Conservation (phyloP, 2,888 invertebrate species). For the Seira musarum region DNA sequence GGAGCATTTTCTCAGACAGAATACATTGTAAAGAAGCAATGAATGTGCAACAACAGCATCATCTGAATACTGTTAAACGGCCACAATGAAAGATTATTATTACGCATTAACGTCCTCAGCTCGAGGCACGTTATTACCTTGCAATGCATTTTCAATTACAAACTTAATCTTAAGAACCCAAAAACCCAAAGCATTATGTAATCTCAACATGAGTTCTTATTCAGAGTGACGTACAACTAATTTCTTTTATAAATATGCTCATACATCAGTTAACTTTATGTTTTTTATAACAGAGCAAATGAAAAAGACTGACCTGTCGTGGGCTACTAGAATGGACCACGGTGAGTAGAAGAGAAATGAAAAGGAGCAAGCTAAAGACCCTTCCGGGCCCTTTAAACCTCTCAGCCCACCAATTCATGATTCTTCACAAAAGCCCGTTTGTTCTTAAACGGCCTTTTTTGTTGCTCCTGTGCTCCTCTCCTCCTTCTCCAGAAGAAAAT, state of each 20-base stretch:
- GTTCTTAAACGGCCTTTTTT: slow-evolving; percentile 33
- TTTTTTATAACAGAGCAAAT: slow-evolving; percentile 12
- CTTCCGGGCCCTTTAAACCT: slow-evolving; percentile 66
- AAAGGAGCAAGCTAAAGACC: slow-evolving; percentile 60
- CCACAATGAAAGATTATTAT: neutral
- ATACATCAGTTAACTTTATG: neutral
- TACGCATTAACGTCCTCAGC: neutral
- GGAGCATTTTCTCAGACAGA: neutral
- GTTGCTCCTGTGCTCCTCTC: slow-evolving; percentile 21
- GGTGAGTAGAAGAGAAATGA: slow-evolving; percentile 59
- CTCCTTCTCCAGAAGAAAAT: slow-evolving; percentile 18
- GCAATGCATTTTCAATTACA: neutral
- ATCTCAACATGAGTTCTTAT: neutral
- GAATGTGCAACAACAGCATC: too few relatives aligned
- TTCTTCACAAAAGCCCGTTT: slow-evolving; percentile 29
- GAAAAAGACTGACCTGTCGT: slow-evolving; percentile 58
- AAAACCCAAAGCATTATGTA: neutral
- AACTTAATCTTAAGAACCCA: too few relatives aligned
- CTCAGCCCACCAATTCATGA: slow-evolving; percentile 64
- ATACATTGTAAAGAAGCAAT: slow-evolving; percentile 28
- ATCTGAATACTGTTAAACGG: neutral
- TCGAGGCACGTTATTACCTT: neutral
- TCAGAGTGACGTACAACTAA: neutral
- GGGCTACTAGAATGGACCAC: slow-evolving; percentile 61
- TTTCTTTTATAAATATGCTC: slow-evolving; percentile 18